Conservation (phyloP, 2,113 vertebrate genomes). For the Ranitomeya variabilis region DNA sequence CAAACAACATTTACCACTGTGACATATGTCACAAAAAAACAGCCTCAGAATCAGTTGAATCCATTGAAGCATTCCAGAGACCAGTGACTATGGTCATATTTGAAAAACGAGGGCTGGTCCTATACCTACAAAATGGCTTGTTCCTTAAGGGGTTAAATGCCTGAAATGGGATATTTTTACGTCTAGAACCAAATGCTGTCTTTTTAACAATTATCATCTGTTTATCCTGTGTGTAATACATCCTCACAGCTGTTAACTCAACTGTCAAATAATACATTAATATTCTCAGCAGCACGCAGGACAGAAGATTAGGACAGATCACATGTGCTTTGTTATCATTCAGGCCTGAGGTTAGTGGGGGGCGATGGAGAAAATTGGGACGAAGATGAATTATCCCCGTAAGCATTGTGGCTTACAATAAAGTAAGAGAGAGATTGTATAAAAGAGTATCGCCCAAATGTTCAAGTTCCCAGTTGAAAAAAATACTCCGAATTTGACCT, state of each 20-base stretch:
- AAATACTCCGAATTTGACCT: background rate
- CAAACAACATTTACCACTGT: too few relatives aligned
- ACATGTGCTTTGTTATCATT: constrained; percentile 3
- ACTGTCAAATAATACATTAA: background rate
- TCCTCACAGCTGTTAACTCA: background rate
- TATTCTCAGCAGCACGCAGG: background rate
- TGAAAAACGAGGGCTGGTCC: too few relatives aligned
- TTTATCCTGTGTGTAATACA: background rate
- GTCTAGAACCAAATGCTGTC: too few relatives aligned
- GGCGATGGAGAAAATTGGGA: background rate
- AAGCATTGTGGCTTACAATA: background rate
- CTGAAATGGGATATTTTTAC: too few relatives aligned
- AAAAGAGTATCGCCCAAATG: background rate
- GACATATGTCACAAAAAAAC: too few relatives aligned
- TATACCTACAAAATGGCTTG: too few relatives aligned
- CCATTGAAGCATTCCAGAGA: too few relatives aligned
- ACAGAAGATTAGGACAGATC: constrained; percentile 1
- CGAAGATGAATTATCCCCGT: too few relatives aligned
- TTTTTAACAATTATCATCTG: background rate
- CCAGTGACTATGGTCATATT: too few relatives aligned
- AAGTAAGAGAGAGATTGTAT: background rate
- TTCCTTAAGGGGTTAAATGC: too few relatives aligned
- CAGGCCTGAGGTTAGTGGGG: background rate
- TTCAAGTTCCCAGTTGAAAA: background rate
- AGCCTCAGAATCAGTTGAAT: too few relatives aligned